phyloP scores from a whole-genome alignment of 1,140 invertebrate genomes.

The Doryteuthis pealeii region DNA sequence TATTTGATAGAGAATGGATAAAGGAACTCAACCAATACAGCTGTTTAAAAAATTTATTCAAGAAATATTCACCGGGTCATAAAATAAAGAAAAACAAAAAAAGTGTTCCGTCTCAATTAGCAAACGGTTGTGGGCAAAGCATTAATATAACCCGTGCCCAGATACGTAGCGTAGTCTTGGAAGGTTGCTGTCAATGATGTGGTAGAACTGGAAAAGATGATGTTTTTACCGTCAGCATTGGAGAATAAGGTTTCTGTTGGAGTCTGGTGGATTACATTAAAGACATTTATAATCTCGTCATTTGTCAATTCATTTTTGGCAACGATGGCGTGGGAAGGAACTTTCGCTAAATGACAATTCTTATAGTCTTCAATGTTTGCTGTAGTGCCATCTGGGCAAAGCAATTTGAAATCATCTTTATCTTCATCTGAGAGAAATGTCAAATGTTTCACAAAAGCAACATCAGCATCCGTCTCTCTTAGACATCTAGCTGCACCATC shows the following conservation, averaged over 20 bases:
- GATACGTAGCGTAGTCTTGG: background rate
- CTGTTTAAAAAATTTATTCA: too few relatives aligned
- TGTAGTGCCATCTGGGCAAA: constrained; percentile 80
- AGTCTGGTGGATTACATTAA: background rate
- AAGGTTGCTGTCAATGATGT: background rate
- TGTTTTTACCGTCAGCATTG: background rate
- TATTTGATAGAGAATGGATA: too few relatives aligned
- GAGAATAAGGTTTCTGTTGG: background rate
- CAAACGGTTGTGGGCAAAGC: background rate
- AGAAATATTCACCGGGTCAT: too few relatives aligned
- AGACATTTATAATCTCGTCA: background rate
- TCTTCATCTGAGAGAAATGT: constrained; percentile 78
- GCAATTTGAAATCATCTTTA: constrained; percentile 80
- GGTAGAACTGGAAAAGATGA: background rate
- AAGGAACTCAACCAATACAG: too few relatives aligned
- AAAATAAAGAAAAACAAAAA: too few relatives aligned
- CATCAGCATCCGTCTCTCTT: constrained; percentile 76
- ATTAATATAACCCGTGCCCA: background rate
- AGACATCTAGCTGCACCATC: constrained; percentile 87
- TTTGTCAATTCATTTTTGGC: constrained; percentile 74
- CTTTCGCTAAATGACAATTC: constrained; percentile 84
- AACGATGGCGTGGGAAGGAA: constrained; percentile 88
- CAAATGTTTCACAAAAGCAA: constrained; percentile 91
- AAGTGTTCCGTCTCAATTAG: too few relatives aligned
- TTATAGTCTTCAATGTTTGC: constrained; percentile 67